Percentiles rank a stretch among this genome's conserved stretches.
phyloP scores from a whole-genome alignment of 2,113 vertebrate species.

The Myanophis thanlyinensis region DNA sequence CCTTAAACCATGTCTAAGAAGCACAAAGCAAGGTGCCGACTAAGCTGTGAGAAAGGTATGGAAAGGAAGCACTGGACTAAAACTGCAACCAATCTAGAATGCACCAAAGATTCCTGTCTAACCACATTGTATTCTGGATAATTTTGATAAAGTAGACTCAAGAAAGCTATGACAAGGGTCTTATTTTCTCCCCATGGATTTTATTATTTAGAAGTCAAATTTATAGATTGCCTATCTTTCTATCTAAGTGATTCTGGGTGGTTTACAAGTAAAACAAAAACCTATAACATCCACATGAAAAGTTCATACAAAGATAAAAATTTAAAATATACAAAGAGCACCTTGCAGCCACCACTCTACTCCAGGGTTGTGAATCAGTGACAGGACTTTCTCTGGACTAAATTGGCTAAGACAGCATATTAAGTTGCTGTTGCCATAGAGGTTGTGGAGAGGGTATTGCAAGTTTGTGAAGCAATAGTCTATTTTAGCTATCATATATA shows the following conservation, averaged over 20 bases:
- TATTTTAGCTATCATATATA: not conserved
- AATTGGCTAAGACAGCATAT: not conserved
- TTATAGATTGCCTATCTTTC: not conserved
- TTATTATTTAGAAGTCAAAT: not conserved
- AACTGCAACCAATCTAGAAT: not conserved
- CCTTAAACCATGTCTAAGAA: not conserved
- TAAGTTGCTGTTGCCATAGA: not conserved
- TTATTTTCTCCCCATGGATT: not conserved
- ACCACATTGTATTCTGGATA: not conserved
- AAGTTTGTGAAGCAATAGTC: not conserved
- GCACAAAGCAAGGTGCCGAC: not conserved
- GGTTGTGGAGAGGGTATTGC: not conserved
- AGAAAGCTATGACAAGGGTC: not conserved
- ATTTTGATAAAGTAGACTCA: not conserved
- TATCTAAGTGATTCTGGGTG: not conserved
- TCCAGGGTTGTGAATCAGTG: not conserved
- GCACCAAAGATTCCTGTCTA: not conserved
- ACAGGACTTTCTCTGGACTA: not conserved
- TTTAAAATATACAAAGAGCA: not conserved
- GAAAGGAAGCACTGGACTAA: not conserved
- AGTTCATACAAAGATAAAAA: not conserved
- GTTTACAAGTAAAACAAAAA: not conserved
- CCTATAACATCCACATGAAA: not conserved
- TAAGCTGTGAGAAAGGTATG: not conserved
- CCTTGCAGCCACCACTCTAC: not conserved